Conservation (phyloP, 2,888 invertebrate species). For the Cephus nigrinus region DNA sequence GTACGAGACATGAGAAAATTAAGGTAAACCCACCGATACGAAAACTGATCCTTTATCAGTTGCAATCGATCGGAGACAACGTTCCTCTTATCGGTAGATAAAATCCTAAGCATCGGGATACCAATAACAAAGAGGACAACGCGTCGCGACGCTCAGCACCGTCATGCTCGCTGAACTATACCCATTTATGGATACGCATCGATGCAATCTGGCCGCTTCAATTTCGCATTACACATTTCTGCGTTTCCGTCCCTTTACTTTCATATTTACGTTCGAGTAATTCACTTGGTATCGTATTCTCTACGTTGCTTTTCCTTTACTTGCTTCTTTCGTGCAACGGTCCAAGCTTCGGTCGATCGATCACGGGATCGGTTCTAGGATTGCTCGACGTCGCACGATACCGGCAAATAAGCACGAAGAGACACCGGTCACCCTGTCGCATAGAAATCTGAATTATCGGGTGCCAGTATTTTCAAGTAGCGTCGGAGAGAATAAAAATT, state of each 20-base stretch:
- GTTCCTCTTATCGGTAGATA: neutral
- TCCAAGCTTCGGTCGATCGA: neutral
- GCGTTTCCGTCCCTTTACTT: neutral
- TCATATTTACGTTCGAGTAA: neutral
- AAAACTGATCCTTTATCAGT: neutral
- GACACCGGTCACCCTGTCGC: neutral
- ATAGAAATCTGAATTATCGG: neutral
- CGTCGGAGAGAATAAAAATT: neutral
- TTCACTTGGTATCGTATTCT: neutral
- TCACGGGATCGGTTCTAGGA: neutral
- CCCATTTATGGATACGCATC: neutral
- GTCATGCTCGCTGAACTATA: neutral
- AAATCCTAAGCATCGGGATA: neutral
- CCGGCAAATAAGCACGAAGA: neutral
- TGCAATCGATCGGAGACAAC: neutral
- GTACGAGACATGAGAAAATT: conserved; percentile 20
- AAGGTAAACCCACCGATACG: neutral
- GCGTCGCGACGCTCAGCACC: neutral
- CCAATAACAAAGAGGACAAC: neutral
- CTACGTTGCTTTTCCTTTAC: neutral
- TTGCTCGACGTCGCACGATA: neutral
- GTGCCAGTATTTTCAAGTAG: neutral
- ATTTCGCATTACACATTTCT: neutral
- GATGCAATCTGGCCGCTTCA: neutral
- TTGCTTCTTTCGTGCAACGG: neutral